A percentile compares a stretch with the other conserved stretches of the same genome.
Conservation (phyloP, 1,140 invertebrate species). For the Zaprionus capensis region DNA sequence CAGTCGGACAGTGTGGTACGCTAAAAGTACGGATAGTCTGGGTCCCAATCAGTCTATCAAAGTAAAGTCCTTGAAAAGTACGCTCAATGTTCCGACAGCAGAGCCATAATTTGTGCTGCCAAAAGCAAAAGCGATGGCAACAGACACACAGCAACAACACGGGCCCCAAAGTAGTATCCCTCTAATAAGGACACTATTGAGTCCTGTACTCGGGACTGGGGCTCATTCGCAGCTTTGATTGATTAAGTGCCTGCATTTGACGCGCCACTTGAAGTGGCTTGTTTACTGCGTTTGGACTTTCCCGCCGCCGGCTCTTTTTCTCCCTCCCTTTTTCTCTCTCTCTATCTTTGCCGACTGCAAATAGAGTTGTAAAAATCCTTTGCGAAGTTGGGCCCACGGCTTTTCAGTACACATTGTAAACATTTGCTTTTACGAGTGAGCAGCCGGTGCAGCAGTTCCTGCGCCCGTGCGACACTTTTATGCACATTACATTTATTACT, state of each 20-base stretch:
- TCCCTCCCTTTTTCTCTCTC: background rate
- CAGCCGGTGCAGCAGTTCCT: slow-evolving; percentile 10
- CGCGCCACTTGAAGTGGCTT: slow-evolving; percentile 56
- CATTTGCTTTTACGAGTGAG: slow-evolving; percentile 56
- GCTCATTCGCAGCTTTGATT: slow-evolving; percentile 61
- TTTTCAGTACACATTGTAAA: slow-evolving; percentile 63
- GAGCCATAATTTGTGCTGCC: slow-evolving; percentile 77
- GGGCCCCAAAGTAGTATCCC: slow-evolving; percentile 10
- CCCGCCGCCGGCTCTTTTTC: background rate
- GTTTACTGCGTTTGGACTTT: slow-evolving; percentile 31
- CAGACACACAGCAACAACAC: slow-evolving; percentile 28
- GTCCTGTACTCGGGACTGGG: slow-evolving; percentile 23
- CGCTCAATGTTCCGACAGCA: slow-evolving; percentile 59
- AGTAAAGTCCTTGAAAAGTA: slow-evolving; percentile 43
- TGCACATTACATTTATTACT: slow-evolving; percentile 82
- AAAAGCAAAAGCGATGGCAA: slow-evolving; percentile 50
- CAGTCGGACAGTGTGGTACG: slow-evolving; percentile 2
- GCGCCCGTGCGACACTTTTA: slow-evolving; percentile 51
- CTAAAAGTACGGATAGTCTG: slow-evolving; percentile 41
- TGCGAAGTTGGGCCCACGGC: background rate
- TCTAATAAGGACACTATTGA: slow-evolving; percentile 63
- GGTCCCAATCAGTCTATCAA: slow-evolving; percentile 52
- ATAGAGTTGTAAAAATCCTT: slow-evolving; percentile 73
- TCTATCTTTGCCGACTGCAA: slow-evolving; percentile 9
- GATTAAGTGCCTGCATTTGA: slow-evolving; percentile 79